A percentile compares a stretch with the other conserved stretches of the same genome.
Conservation (phyloP, 2,797 vertebrate species). For the Potorous gilbertii region DNA sequence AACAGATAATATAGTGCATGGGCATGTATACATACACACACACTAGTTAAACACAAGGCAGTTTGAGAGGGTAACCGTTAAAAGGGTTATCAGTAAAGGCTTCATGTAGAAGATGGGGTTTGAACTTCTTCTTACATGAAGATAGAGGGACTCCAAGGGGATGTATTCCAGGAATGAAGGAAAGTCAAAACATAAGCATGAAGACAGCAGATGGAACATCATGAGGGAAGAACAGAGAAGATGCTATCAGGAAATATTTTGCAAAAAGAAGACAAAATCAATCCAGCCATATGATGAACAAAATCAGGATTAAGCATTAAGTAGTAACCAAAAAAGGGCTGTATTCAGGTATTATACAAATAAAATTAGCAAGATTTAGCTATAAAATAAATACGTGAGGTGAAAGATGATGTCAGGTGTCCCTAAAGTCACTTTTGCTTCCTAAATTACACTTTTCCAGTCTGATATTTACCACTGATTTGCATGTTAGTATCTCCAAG, state of each 20-base stretch:
- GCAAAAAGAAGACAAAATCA: neutral
- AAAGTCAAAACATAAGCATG: neutral
- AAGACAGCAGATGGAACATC: slow-evolving; percentile 18
- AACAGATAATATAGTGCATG: neutral
- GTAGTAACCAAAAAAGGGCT: neutral
- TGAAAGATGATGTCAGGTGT: neutral
- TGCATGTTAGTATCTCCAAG: neutral
- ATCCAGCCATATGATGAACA: neutral
- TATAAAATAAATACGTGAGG: neutral
- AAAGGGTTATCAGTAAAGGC: neutral
- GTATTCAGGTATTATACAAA: neutral
- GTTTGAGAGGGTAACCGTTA: neutral
- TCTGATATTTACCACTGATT: neutral
- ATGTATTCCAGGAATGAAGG: neutral
- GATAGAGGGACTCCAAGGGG: neutral
- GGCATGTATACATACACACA: neutral
- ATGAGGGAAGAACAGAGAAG: neutral
- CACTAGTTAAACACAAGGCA: neutral
- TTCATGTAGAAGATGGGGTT: slow-evolving; percentile 32
- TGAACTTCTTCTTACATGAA: neutral
- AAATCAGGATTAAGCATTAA: neutral
- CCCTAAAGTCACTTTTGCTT: neutral
- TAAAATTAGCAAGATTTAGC: neutral
- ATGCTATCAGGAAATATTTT: neutral
- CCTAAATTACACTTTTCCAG: neutral